Conservation (phyloP, 2,113 vertebrate species). For the Turdus rufiventris region DNA sequence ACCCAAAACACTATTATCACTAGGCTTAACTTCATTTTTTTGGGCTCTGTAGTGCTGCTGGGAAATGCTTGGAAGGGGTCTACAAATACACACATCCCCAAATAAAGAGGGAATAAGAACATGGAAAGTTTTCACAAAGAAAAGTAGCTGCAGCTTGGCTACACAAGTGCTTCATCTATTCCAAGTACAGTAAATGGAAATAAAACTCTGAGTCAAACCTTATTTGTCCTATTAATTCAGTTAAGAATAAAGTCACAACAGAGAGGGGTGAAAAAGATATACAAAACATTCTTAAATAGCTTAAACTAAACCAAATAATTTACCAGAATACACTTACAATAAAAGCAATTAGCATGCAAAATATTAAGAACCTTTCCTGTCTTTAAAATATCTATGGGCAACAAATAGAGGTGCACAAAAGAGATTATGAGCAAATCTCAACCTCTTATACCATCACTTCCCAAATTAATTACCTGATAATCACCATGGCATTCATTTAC, state of each 20-base stretch:
- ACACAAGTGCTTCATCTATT: neutral
- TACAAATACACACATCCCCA: neutral
- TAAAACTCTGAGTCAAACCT: constrained; percentile 13
- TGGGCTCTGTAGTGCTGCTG: neutral
- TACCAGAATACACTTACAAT: constrained; percentile 4
- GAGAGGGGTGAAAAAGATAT: neutral
- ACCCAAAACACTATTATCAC: neutral
- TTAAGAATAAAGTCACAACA: neutral
- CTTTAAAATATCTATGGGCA: constrained; percentile 22
- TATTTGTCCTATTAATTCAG: constrained; percentile 22
- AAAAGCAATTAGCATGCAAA: constrained; percentile 55
- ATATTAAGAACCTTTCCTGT: constrained; percentile 40
- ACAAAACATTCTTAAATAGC: constrained; percentile 16
- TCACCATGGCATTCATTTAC: constrained; percentile 35
- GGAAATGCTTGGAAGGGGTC: neutral
- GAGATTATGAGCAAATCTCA: constrained; percentile 41
- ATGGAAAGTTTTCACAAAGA: neutral
- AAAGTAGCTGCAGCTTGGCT: neutral
- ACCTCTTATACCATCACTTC: constrained; percentile 29
- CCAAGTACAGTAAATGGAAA: neutral
- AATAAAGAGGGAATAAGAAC: neutral
- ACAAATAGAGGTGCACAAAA: constrained; percentile 46
- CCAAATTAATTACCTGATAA: constrained; percentile 64
- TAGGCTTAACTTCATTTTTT: neutral
- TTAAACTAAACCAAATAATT: constrained; percentile 24